Evolutionary conservation across 2,797 vertebrate genomes (phyloP), one percentile per base, ranked within the genome.

Genomic region (Sebastes ruberrimus): DNA sequence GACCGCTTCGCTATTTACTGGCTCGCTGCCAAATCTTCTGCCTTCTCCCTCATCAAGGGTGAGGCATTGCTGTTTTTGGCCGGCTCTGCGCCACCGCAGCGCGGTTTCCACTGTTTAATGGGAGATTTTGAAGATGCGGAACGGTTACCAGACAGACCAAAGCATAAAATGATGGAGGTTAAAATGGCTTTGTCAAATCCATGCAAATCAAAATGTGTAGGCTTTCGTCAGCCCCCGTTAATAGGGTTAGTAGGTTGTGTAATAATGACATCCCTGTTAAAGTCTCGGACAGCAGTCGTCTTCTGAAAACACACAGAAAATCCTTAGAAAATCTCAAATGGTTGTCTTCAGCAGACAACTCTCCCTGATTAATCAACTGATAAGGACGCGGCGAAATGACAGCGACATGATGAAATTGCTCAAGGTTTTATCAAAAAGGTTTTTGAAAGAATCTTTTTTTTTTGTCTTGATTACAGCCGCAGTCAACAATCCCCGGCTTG

Each of bases 401-500:
- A 86, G 81, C 68, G 73, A 86, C 82, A 77, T 79, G 78, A 88
- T 73, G 73, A 88, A 92, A 89, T 81, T 83, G 79, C 68, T 53
- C 75, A 62, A 84, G 68, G 76, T 87, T 90, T 89, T 92, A 90
- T 93, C 85, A 88, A 83, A 86, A 86, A 73, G 33, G 28, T 72
- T 89, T 84, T 80, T 85, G 13, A 90, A 84, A 84, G 71, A 85
- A 83, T 92, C 64, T 77, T 72, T 79, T 66, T 66, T 27, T 59
- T 59, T 42, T 89, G 85, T 76, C 79, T 88, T 90, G 84, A 94
- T 92, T 92, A 90, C 87, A 88, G 88, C 81, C 74, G 30, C 83
- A 93, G 89, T 93, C 88, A 91, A 89, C 92, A 92, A 92, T 90
- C 93, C 89, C 94, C 94, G 94, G 96, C 92, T 94, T 96, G 95